These are phyloP conservation scores for Thereva unica DNA, from an alignment of 2,888 invertebrate genomes.

Conservation along the genomic window DNA sequence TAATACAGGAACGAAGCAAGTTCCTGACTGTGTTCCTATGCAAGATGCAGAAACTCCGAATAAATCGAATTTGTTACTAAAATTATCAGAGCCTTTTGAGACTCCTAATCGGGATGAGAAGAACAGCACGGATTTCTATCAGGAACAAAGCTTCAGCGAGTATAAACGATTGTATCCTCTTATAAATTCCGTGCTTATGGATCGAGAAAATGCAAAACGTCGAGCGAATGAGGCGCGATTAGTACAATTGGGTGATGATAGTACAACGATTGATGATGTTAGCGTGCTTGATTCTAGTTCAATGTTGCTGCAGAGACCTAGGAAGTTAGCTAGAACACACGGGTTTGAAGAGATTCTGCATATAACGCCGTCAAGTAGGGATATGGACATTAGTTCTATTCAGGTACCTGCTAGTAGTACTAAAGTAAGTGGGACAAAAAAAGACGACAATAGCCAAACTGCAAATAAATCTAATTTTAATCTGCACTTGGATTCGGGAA, in stretches of 20 bases:
- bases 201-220: constrained; percentile 7
- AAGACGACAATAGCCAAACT: too few species aligned
- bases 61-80: background rate
- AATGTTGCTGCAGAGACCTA: background rate
- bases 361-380: background rate
- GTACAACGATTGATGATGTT: too few species aligned
- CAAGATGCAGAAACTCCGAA: background rate
- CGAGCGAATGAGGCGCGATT: background rate
- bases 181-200: constrained; percentile 9
- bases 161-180: constrained; percentile 14
- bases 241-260: background rate
- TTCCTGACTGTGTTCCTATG: background rate
- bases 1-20: background rate
- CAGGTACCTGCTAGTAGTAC: background rate
- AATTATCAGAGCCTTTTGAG: background rate
- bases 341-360: constrained; percentile 4
- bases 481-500: background rate
- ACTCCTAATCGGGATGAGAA: too few species aligned
- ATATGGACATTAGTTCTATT: constrained; percentile 36
- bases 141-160: constrained; percentile 10
- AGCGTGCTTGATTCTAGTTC: too few species aligned
- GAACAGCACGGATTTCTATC: background rate
- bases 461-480: too few species aligned
- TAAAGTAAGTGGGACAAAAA: background rate
- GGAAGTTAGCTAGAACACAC: background rate